A percentile compares a stretch with the other conserved stretches of the same genome.
phyloP scores from a whole-genome alignment of 1,140 invertebrate species.

The Rhagoletis pomonella region DNA sequence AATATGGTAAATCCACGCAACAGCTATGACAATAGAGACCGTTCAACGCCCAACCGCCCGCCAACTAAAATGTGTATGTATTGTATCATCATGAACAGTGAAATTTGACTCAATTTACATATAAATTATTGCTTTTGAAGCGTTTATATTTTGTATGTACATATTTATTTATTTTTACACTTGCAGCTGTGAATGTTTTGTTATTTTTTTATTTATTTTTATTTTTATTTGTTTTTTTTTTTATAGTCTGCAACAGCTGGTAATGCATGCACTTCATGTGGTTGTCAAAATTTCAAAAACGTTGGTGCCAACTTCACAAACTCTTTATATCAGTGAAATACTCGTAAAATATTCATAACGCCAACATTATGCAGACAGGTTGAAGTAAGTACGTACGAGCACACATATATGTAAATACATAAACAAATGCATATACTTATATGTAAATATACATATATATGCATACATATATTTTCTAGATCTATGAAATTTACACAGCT shows the following conservation, averaged over 20 bases:
- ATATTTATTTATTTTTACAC: background rate
- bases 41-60: background rate
- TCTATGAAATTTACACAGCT: no score
- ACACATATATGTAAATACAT: no score
- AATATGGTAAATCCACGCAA: background rate
- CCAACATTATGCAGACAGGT: background rate
- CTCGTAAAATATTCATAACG: slow-evolving; percentile 38
- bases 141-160: background rate
- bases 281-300: background rate
- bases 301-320: background rate
- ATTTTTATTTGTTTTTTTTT: no score
- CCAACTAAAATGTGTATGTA: background rate
- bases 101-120: slow-evolving; percentile 26
- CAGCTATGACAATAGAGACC: background rate
- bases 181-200: background rate
- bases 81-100: background rate
- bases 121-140: background rate
- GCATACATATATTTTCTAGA: no score
- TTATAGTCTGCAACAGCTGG: background rate
- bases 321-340: background rate
- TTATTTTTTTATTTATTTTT: no score
- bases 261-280: background rate
- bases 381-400: no score
- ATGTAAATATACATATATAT: no score
- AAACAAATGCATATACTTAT: background rate